Conservation (phyloP, 2,888 invertebrate genomes). For the Rhagium mordax region DNA sequence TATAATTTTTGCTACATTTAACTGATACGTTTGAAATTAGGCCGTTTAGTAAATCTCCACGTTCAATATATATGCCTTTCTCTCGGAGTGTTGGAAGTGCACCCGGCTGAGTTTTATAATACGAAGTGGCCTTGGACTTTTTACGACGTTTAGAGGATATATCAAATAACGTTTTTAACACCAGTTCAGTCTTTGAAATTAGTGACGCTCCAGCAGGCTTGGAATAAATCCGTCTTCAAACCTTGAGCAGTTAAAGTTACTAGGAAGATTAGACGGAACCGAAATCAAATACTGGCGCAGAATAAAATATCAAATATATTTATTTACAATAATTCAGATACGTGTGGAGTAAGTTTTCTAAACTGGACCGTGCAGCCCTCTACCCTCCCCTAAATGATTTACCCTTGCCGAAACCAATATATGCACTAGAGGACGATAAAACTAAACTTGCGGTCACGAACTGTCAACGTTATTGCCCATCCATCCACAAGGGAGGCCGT, state of each 20-base stretch:
- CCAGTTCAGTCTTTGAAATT: not conserved
- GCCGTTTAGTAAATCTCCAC: not conserved
- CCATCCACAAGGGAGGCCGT: conserved; percentile 11
- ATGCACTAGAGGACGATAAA: conserved; percentile 17
- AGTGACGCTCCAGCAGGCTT: not conserved
- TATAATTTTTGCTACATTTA: conserved; percentile 26
- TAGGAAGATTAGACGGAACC: too few relatives aligned
- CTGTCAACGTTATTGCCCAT: conserved; percentile 30
- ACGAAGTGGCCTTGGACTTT: not conserved
- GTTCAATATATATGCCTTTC: not conserved
- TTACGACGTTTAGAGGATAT: not conserved
- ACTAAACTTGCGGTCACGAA: conserved; percentile 19
- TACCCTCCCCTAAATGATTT: not conserved
- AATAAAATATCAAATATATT: too few relatives aligned
- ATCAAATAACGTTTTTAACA: not conserved
- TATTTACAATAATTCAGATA: too few relatives aligned
- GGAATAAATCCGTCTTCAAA: not conserved
- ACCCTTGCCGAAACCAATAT: conserved; percentile 9
- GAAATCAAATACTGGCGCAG: too few relatives aligned
- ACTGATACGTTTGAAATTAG: conserved; percentile 7
- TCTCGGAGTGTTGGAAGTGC: not conserved
- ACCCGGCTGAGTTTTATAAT: not conserved
- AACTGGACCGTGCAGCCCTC: too few relatives aligned
- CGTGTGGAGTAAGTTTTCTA: too few relatives aligned
- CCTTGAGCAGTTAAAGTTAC: too few relatives aligned